Conservation (phyloP, 2,888 invertebrate genomes). For the Anorthoa munda region DNA sequence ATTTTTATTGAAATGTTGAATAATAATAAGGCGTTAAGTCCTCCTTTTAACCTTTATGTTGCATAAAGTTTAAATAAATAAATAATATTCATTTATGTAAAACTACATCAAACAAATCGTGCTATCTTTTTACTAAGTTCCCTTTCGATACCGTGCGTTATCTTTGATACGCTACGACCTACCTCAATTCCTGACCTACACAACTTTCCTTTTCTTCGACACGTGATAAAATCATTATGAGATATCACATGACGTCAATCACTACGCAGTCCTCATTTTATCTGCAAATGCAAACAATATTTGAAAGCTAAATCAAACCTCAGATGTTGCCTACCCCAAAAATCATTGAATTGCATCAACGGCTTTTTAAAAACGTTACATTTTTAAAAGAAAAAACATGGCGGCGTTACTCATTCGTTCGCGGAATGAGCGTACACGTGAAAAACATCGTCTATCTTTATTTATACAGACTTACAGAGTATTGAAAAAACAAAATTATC, state of each 20-base stretch:
- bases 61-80: too few species aligned
- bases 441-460: slow-evolving; percentile 65
- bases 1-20: too few species aligned
- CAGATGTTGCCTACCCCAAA: slow-evolving; percentile 1
- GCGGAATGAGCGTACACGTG: slow-evolving; percentile 52
- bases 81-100: not conserved
- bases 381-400: slow-evolving; percentile 51
- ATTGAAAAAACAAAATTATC: slow-evolving; percentile 79
- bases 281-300: slow-evolving; percentile 6
- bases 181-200: slow-evolving; percentile 40
- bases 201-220: slow-evolving; percentile 34
- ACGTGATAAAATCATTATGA: slow-evolving; percentile 27
- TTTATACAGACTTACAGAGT: slow-evolving; percentile 54
- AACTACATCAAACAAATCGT: not conserved
- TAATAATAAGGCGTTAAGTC: too few species aligned
- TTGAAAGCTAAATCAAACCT: slow-evolving; percentile 8
- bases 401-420: slow-evolving; percentile 57
- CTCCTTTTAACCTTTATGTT: too few species aligned
- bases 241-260: slow-evolving; percentile 23
- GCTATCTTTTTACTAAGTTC: slow-evolving; percentile 3
- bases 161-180: slow-evolving; percentile 4
- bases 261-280: slow-evolving; percentile 1
- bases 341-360: slow-evolving; percentile 17
- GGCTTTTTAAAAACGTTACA: slow-evolving; percentile 24
- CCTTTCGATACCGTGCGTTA: not conserved